Percentiles rank a stretch among this genome's conserved stretches.
Conservation (phyloP, 2,797 vertebrate species). For the Cyprinella venusta region DNA sequence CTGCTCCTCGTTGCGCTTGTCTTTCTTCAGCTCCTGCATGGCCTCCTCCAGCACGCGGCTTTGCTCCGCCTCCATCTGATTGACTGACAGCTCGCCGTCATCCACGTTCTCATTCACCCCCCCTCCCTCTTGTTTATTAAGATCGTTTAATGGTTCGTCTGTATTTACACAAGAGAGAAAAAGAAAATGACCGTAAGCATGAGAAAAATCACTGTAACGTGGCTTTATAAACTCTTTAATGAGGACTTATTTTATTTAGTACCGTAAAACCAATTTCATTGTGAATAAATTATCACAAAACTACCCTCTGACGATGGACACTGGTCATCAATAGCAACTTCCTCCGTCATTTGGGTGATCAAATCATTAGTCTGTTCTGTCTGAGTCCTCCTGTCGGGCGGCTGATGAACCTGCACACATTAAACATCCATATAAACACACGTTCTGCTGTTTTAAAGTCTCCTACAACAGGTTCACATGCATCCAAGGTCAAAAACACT, state of each 20-base stretch:
- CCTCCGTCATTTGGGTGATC: constrained; percentile 87
- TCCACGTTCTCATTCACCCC: constrained; percentile 75
- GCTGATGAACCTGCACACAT: constrained; percentile 79
- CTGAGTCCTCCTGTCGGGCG: constrained; percentile 84
- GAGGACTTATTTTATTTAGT: neutral
- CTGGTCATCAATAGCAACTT: constrained; percentile 86
- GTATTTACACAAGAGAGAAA: constrained; percentile 46
- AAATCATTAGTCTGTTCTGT: constrained; percentile 87
- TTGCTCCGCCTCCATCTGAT: constrained; percentile 85
- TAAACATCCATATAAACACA: constrained; percentile 1
- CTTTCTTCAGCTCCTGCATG: constrained; percentile 83
- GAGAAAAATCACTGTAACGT: neutral
- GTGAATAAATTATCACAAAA: constrained; percentile 20
- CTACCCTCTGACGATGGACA: constrained; percentile 71
- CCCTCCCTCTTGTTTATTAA: constrained; percentile 76
- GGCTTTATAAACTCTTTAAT: neutral
- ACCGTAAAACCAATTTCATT: too few relatives aligned
- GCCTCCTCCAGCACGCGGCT: constrained; percentile 85
- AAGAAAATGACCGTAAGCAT: neutral
- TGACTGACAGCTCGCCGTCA: constrained; percentile 67
- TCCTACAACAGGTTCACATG: neutral
- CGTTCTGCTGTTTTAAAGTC: neutral
- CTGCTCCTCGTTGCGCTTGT: constrained; percentile 83
- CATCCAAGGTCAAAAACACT: neutral
- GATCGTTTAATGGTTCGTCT: constrained; percentile 82